Evolutionary conservation across 2,888 invertebrate genomes (phyloP).

Genomic region (Hirtodrosophila duncani): DNA sequence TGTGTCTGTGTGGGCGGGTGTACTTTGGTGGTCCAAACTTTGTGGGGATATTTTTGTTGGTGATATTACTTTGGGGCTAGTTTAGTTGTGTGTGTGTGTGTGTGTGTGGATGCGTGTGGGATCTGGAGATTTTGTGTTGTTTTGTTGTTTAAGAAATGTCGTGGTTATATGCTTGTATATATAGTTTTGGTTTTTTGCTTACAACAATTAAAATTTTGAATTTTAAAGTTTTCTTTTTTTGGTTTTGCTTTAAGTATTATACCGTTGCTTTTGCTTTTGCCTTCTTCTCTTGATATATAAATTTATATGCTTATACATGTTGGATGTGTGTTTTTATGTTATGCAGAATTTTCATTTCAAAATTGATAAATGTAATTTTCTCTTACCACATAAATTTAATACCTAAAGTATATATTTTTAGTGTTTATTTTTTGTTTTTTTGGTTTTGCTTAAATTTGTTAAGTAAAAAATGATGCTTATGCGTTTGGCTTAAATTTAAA

Average conservation of each 20-base stretch:
- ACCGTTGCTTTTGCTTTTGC: constrained; percentile 37
- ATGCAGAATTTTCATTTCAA: constrained; percentile 25
- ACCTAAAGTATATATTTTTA: constrained; percentile 62
- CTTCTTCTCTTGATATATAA: constrained; percentile 28
- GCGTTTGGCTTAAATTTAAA: constrained; percentile 63
- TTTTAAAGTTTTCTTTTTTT: constrained; percentile 43
- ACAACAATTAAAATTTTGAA: constrained; percentile 75
- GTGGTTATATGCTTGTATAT: constrained; percentile 53
- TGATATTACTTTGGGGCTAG: constrained; percentile 4
- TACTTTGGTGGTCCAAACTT: constrained; percentile 16
- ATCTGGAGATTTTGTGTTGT: constrained; percentile 12
- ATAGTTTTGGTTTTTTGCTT: constrained; percentile 56
- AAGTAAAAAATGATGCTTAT: constrained; percentile 75
- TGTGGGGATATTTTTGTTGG: constrained; percentile 8
- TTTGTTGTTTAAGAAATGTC: constrained; percentile 45
- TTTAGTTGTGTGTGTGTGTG: constrained; percentile 6
- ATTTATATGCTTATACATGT: constrained; percentile 14
- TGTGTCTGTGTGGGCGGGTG: constrained; percentile 16
- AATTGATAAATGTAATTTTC: constrained; percentile 41
- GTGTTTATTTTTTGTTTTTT: constrained; percentile 17
- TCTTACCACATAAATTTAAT: constrained; percentile 55
- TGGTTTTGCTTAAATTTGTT: too few species aligned
- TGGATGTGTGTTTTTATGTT: constrained; percentile 18
- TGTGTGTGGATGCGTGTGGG: constrained; percentile 5
- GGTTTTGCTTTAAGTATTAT: constrained; percentile 24